A percentile compares a stretch with the other conserved stretches of the same genome.
Evolutionary conservation across 2,888 invertebrate species (phyloP).

Genomic region (Hanleya hanleyi): DNA sequence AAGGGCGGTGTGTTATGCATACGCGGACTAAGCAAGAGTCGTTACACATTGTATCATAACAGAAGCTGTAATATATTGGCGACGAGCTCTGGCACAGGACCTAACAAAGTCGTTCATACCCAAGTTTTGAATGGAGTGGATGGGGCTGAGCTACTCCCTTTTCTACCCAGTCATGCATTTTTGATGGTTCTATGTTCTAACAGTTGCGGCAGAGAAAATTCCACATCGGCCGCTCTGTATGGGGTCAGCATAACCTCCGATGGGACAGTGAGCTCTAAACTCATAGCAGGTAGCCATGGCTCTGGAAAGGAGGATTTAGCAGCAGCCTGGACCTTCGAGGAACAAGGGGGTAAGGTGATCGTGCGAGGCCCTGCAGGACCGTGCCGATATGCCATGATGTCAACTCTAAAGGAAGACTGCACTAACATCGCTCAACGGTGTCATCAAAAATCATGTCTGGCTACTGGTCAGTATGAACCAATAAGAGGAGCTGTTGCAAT

Average conservation of each 20-base stretch:
- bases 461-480: constrained; percentile 45
- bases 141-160: constrained; percentile 25
- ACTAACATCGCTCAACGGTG: constrained; percentile 7
- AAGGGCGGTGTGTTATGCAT: constrained; percentile 31
- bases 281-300: constrained; percentile 37
- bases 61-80: constrained; percentile 24
- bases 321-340: constrained; percentile 52
- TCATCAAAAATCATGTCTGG: too few relatives aligned
- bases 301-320: constrained; percentile 30
- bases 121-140: constrained; percentile 45
- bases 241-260: constrained; percentile 25
- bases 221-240: constrained; percentile 49
- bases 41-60: constrained; percentile 52
- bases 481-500: constrained; percentile 23
- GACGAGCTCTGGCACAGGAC: not conserved
- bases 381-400: constrained; percentile 50
- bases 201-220: constrained; percentile 48
- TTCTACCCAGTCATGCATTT: constrained; percentile 28
- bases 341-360: constrained; percentile 26
- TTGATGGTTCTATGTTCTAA: constrained; percentile 54
- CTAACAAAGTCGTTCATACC: constrained; percentile 36
- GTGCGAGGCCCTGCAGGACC: constrained; percentile 53
- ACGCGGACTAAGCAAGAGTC: constrained; percentile 34
- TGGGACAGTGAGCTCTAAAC: constrained; percentile 19
- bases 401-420: constrained; percentile 35